phyloP scores from a whole-genome alignment of 2,797 vertebrate genomes.

The Oophaga sylvatica region DNA sequence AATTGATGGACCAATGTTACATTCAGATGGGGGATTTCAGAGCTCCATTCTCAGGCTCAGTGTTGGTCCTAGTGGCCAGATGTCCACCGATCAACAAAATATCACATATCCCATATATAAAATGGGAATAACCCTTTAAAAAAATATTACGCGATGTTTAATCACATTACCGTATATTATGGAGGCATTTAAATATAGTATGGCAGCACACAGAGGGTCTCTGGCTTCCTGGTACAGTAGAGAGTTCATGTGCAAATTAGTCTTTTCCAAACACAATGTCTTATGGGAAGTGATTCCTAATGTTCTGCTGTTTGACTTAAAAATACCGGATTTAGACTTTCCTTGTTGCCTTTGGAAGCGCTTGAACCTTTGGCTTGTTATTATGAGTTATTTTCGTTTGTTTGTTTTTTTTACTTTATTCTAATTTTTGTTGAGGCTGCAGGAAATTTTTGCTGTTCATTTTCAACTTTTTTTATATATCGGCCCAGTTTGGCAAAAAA shows the following conservation, averaged over 20 bases:
- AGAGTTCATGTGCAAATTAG: neutral
- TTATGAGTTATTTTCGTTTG: neutral
- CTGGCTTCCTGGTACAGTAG: neutral
- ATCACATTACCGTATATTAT: no score
- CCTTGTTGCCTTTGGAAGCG: constrained; percentile 34
- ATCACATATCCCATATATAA: no score
- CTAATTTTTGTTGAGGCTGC: constrained; percentile 9
- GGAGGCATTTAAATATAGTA: no score
- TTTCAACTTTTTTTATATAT: neutral
- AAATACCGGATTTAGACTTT: constrained; percentile 35
- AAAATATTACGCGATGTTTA: no score
- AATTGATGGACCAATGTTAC: no score
- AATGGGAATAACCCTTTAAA: no score
- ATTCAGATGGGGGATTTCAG: no score
- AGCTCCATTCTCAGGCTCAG: no score
- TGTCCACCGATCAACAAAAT: no score
- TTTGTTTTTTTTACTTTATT: constrained; percentile 10
- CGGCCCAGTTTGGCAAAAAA: neutral
- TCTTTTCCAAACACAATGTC: neutral
- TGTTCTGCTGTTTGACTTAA: neutral
- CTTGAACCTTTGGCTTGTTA: constrained; percentile 19
- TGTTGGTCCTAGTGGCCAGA: no score
- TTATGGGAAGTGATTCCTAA: neutral
- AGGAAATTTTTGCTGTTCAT: constrained; percentile 15
- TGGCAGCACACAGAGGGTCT: neutral